Evolutionary conservation across 2,797 vertebrate species (phyloP).

Genomic region (Caiman crocodilus): DNA sequence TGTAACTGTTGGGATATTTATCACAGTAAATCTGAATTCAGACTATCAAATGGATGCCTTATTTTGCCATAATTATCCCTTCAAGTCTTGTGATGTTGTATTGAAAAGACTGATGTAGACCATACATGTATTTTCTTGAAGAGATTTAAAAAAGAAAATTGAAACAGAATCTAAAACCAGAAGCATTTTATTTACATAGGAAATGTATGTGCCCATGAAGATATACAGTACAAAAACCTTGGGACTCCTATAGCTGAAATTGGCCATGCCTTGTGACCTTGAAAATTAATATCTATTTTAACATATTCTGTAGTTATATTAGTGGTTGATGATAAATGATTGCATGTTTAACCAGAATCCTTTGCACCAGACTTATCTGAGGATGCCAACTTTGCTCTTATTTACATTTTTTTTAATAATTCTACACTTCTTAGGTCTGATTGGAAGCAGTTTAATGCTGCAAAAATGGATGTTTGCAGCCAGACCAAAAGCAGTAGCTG

Average conservation of each 20-base stretch:
- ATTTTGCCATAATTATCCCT: not conserved
- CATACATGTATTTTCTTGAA: not conserved
- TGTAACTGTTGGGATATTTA: not conserved
- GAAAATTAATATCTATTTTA: not conserved
- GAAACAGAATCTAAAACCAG: not conserved
- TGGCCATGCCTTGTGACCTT: not conserved
- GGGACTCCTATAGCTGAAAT: not conserved
- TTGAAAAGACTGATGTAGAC: not conserved
- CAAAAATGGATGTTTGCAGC: constrained; percentile 11
- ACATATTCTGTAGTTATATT: constrained; percentile 9
- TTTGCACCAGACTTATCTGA: constrained; percentile 30
- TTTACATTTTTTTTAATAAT: constrained; percentile 52
- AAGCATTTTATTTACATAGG: not conserved
- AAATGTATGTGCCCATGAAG: not conserved
- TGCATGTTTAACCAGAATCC: constrained; percentile 36
- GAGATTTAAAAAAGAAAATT: not conserved
- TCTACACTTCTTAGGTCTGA: constrained; percentile 4
- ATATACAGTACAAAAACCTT: constrained; percentile 7
- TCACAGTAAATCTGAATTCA: not conserved
- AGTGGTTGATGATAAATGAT: constrained; percentile 26
- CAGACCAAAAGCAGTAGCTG: constrained; percentile 38
- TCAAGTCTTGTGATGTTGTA: not conserved
- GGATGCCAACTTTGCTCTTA: constrained; percentile 29
- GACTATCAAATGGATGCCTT: not conserved
- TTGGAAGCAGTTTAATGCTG: constrained; percentile 64